Evolutionary conservation across 1,140 invertebrate genomes (phyloP), one percentile per base, ranked within the genome.

Genomic region (Hetaerina americana): DNA sequence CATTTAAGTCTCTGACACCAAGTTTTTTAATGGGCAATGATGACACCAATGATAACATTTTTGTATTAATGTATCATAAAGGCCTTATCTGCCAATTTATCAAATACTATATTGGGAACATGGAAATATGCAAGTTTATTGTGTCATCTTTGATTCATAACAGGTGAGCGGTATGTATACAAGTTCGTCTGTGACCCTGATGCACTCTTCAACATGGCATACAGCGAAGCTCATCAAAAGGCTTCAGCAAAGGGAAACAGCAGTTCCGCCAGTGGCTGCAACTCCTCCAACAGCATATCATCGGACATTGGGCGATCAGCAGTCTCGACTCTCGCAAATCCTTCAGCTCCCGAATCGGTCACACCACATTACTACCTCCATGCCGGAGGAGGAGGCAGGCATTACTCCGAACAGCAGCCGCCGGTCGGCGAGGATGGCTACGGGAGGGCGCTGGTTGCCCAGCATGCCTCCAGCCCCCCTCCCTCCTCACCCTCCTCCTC

Each of bases 171-270:
- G 74, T 97, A 97, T 82, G 95, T 97, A 12, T 97, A 97, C 82
- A 95, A 95, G 80, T 97, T 97, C 79, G 94, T 97, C 0, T 97
- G 94, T 81, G 94, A 96, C 81, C 94, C 94, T 0, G 94, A 96
- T 75, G 93, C 93, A 0, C 83, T 96, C 0, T 95, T 96, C 82
- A 93, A 91, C 72, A 93, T 95, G 90, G 92, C 92, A 5, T 86
- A 86, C 77, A 57, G 40, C 22, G 40, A 57, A 57, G 15, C 40
- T 10, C 40, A 57, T 12, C 40, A 57, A 10, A 57, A 57, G 40
- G 15, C 40, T n/a, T 57, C 40, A 2, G 40, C 40, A 12, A 57
- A 57, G 22, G 40, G 40, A n/a, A n/a, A n/a, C 15, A 12, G 40
- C 1, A 57, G 40, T n/a, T 18, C 22, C 15, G 15, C 40, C 15